A percentile compares a stretch with the other conserved stretches of the same genome.
These are phyloP conservation scores for Sminthurinus signatus DNA, from an alignment of 1,140 invertebrate genomes.

Conservation along the genomic window DNA sequence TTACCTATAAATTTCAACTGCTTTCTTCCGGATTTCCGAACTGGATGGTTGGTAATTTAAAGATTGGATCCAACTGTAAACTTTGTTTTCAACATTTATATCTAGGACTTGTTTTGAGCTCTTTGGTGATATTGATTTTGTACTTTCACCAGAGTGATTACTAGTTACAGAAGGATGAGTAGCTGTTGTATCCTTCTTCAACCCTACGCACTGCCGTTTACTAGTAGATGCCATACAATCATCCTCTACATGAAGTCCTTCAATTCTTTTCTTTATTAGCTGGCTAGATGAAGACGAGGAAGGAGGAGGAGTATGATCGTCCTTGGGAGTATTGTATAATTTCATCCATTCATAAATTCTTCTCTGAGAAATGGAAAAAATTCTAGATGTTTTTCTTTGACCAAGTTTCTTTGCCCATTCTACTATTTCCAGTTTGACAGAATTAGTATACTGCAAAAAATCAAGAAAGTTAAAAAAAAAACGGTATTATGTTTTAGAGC, in stretches of 20 bases:
- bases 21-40: conserved; percentile 25
- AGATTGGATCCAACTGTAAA: conserved; percentile 26
- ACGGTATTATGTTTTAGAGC: no score
- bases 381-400: conserved; percentile 37
- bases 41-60: conserved; percentile 15
- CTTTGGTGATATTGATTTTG: background rate
- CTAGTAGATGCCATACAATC: background rate
- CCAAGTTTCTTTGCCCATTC: conserved; percentile 36
- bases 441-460: conserved; percentile 42
- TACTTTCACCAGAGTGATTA: background rate
- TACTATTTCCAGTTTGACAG: conserved; percentile 43
- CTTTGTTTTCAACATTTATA: conserved; percentile 23
- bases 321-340: background rate
- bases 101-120: conserved; percentile 22
- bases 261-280: no score
- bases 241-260: background rate
- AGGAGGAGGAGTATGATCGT: background rate
- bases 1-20: conserved; percentile 26
- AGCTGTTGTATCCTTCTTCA: no score
- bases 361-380: conserved; percentile 42
- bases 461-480: no score
- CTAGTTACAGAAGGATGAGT: no score
- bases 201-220: no score
- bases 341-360: conserved; percentile 43
- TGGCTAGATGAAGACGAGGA: background rate